phyloP scores from a whole-genome alignment of 2,113 vertebrate species.

The Pseudopodoces humilis region DNA sequence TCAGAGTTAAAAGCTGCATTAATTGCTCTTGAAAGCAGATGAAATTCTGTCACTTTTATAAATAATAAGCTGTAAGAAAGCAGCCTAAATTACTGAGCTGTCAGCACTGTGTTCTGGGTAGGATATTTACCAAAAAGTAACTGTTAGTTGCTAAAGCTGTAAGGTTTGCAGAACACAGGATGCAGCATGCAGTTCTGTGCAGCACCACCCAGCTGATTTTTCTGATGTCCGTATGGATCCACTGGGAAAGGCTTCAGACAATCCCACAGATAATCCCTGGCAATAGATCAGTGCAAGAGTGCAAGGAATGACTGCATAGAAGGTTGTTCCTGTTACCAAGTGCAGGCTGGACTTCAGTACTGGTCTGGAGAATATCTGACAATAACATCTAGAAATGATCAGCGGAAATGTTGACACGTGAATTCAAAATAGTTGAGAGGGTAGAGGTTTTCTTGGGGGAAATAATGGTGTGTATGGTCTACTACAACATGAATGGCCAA shows the following conservation, averaged over 20 bases:
- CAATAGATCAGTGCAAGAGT: not conserved
- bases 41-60: not conserved
- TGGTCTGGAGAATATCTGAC: not conserved
- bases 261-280: not conserved
- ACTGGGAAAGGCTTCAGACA: not conserved
- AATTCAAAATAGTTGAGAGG: not conserved
- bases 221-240: not conserved
- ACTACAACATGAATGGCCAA: not conserved
- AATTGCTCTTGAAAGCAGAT: not conserved
- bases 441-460: not conserved
- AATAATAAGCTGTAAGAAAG: not conserved
- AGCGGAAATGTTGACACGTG: not conserved
- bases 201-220: not conserved
- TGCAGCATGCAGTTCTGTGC: not conserved
- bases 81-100: not conserved
- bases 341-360: not conserved
- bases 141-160: not conserved
- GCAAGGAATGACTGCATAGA: not conserved
- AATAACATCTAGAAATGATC: not conserved
- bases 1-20: not conserved
- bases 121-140: not conserved
- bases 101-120: not conserved
- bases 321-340: not conserved
- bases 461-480: not conserved
- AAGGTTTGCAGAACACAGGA: not conserved